Base-by-base conservation (phyloP, 2,888 invertebrate genomes). In the Allygus modestus region DNA sequence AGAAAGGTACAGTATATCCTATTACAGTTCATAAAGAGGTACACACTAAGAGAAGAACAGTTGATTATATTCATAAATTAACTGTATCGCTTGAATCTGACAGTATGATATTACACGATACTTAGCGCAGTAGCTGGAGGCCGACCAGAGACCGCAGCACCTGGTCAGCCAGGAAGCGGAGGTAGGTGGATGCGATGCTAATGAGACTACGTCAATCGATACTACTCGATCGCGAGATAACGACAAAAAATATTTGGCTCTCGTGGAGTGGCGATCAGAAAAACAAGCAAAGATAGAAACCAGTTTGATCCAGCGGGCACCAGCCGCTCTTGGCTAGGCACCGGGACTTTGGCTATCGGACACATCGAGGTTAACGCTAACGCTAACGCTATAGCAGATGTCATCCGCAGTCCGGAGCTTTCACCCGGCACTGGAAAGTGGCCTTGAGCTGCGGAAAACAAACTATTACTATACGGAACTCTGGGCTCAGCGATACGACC, bases 241-340 rank as follows among this genome's bases (percentile, higher is more conserved):
- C 46, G 46, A 77, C 43, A 75, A 75, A 77, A 77, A 51, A 77
- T 0, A 77, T 77, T 77, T 31, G 77, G 51, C 51, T 20, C 54
- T 54, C 54, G 54, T 23, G 1, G 51, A 23, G 46, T 23, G 73
- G 73, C n/a, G 71, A 71, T 71, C 37, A 73, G 51, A 77, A 77
- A 77, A 77, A 77, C 77, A 77, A 77, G 77, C 77, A 77, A 41
- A 46, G 75, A 43, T 75, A 51, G 28, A 75, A 77, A 77, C 77
- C 77, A 51, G 77, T 77, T 77, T 77, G 46, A 77, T 77, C 77
- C 77, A 31, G 77, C 23, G 26, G 11, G 51, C 23, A 46, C 51
- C 75, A 51, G 75, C 41, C 5, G 9, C 23, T 75, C 41, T n/a
- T n/a, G 75, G n/a, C 51, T 51, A 51, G 51, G 51, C 51, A 11